phyloP scores from a whole-genome alignment of 1,140 invertebrate species.

The Pantala flavescens region DNA sequence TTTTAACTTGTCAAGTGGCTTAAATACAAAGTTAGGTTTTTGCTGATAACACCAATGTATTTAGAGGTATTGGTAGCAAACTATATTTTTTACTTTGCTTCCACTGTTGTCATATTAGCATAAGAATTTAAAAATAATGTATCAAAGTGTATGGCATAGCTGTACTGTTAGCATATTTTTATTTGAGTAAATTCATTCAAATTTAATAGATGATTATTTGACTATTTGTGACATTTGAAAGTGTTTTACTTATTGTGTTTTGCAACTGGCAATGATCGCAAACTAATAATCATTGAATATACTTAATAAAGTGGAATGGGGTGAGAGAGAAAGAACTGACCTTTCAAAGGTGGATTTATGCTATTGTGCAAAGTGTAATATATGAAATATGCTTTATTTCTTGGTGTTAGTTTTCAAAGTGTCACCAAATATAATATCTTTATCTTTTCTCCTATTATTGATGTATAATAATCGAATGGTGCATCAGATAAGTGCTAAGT shows the following conservation, averaged over 20 bases:
- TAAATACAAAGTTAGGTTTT: not conserved
- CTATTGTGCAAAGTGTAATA: no score
- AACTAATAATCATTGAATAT: no score
- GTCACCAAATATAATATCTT: no score
- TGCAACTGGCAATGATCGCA: not conserved
- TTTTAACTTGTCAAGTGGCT: not conserved
- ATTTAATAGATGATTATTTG: not conserved
- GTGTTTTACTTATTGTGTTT: not conserved
- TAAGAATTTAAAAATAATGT: constrained; percentile 4
- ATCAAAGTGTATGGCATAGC: not conserved
- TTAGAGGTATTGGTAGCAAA: constrained; percentile 6
- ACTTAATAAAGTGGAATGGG: no score
- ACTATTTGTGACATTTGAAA: not conserved
- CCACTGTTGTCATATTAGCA: not conserved
- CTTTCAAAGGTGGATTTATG: no score
- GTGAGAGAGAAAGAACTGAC: no score
- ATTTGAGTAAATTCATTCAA: not conserved
- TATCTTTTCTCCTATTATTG: no score
- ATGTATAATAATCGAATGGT: no score
- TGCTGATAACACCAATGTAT: not conserved
- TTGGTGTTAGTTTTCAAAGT: no score
- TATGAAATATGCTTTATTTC: no score
- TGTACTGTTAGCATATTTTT: not conserved
- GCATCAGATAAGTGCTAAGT: no score
- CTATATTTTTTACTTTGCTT: not conserved